Conservation (phyloP, 2,888 invertebrate genomes). For the Lycophotia porphyrea region DNA sequence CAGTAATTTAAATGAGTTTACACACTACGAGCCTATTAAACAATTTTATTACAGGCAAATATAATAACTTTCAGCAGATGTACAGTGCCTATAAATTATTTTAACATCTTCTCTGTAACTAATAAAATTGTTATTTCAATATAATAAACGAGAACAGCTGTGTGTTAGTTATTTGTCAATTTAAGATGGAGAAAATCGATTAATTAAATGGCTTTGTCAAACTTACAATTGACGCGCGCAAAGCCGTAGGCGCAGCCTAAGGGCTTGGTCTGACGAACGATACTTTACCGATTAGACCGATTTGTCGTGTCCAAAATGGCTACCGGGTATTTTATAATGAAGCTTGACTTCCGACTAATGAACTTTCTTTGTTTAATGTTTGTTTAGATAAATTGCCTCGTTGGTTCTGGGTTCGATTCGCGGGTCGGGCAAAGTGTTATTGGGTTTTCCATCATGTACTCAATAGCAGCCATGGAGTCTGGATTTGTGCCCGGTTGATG, state of each 20-base stretch:
- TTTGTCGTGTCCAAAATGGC: constrained; percentile 34
- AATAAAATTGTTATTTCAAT: constrained; percentile 61
- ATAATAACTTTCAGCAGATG: constrained; percentile 57
- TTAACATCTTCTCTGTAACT: constrained; percentile 36
- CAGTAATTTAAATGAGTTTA: constrained; percentile 39
- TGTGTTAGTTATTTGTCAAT: constrained; percentile 37
- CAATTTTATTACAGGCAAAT: constrained; percentile 54
- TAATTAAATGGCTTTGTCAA: constrained; percentile 47
- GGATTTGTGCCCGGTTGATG: no score
- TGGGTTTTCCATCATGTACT: no score
- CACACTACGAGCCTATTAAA: constrained; percentile 35
- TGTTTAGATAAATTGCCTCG: background rate
- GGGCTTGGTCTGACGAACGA: constrained; percentile 9
- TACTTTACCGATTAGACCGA: constrained; percentile 45
- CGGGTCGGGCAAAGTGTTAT: no score
- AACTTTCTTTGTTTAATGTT: background rate
- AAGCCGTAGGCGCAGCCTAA: constrained; percentile 41
- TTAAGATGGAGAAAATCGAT: constrained; percentile 51
- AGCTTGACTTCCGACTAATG: constrained; percentile 8
- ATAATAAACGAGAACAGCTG: constrained; percentile 55
- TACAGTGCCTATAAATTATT: constrained; percentile 52
- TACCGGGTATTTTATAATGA: constrained; percentile 11
- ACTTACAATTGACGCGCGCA: constrained; percentile 26
- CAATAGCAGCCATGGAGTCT: no score
- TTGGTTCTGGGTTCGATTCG: no score